These are phyloP conservation scores for Idaea straminata DNA, from an alignment of 2,888 invertebrate species.

Conservation along the genomic window DNA sequence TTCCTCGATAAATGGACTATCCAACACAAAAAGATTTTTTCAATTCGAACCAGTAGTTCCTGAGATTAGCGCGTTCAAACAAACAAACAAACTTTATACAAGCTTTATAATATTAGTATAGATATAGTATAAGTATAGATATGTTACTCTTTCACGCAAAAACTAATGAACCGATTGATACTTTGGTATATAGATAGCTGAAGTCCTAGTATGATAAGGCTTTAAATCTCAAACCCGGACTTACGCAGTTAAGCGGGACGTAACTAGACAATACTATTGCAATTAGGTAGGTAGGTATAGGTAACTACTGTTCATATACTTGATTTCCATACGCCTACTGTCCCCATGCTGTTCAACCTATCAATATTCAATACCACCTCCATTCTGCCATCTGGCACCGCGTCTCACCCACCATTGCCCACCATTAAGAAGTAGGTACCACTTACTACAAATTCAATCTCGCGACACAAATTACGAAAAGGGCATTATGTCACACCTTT, in stretches of 20 bases:
- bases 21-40: no score
- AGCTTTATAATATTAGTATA: no score
- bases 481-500: constrained; percentile 31
- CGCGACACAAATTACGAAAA: constrained; percentile 20
- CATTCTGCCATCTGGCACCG: background rate
- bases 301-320: background rate
- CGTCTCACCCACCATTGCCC: background rate
- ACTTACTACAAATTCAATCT: constrained; percentile 1
- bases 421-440: constrained; percentile 8
- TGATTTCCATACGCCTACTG: background rate
- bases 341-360: background rate
- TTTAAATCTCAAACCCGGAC: no score
- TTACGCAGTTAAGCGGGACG: background rate
- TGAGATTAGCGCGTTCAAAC: no score
- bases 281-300: background rate
- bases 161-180: background rate
- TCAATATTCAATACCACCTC: background rate
- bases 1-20: no score
- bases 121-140: no score
- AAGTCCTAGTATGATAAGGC: background rate
- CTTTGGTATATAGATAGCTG: background rate
- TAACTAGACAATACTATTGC: background rate
- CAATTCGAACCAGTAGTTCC: no score
- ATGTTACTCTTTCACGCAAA: background rate
- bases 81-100: no score